Base-by-base conservation (phyloP, 2,797 vertebrate species). In the Carduelis carduelis region DNA sequence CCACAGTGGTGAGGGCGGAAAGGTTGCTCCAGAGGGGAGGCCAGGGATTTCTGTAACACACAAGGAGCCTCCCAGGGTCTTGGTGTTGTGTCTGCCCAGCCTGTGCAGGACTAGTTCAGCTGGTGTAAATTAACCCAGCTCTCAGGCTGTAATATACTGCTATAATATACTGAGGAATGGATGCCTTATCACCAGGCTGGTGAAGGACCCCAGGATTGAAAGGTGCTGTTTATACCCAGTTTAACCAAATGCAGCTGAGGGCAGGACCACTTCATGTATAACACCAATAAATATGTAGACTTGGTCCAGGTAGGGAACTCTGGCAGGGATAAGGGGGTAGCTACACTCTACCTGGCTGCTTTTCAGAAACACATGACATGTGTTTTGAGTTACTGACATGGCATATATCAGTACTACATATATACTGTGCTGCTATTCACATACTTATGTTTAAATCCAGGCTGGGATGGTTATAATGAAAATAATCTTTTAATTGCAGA, bases 111-210 rank as follows among this genome's bases (percentile, higher is more conserved):
- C 80, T 84, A 28, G 71, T 55, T 94, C 95, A 96, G 88, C 94
- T 96, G 96, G 91, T 91, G 74, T 44, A 90, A 92, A 96, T 97
- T 96, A 97, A 88, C 91, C 61, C n/a, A 90, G 83, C 60, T 95
- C 56, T n/a, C 75, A 87, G 77, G 68, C 93, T 90, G 5, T 79
- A 70, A 89, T 90, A 84, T 80, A 74, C 80, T 90, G 69, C 81
- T 83, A 47, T 56, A 87, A 91, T 92, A 91, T 64, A 81, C 83
- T 93, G 80, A 32, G 77, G 64, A 89, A 60, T 0, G 44, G 63
- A 35, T 71, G 30, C 79, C 88, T 96, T 94, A 89, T 93, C 88
- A 66, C 32, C 69, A 84, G 80, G 43, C 77, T 94, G 87, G 85
- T 79, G 83, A 92, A 90, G 80, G 56, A 79, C 23, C 66, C 66